Percentiles rank a stretch among this genome's conserved stretches.
phyloP scores from a whole-genome alignment of 1,140 invertebrate species.

The Mycetomoellerius zeteki region DNA sequence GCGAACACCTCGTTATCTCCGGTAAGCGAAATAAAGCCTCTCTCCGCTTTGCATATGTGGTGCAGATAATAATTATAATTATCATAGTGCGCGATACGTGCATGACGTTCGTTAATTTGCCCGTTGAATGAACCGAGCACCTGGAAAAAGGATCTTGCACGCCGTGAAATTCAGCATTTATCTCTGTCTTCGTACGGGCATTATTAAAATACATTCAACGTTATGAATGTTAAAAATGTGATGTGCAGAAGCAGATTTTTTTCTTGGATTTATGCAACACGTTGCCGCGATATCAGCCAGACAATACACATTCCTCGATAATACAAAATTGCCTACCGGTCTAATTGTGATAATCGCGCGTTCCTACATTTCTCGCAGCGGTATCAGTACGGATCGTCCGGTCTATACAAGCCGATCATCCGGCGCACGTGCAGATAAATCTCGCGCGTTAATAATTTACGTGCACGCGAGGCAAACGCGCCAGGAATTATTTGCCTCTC shows the following conservation, averaged over 20 bases:
- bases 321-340: slow-evolving; percentile 19
- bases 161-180: slow-evolving; percentile 21
- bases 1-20: slow-evolving; percentile 65
- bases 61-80: slow-evolving; percentile 46
- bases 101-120: slow-evolving; percentile 31
- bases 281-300: not conserved
- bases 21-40: slow-evolving; percentile 58
- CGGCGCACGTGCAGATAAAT: slow-evolving; percentile 16
- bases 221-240: slow-evolving; percentile 18
- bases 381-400: slow-evolving; percentile 11
- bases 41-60: not conserved
- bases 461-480: slow-evolving; percentile 9
- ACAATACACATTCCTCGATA: not conserved
- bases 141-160: not conserved
- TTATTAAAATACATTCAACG: not conserved
- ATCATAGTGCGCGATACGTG: not conserved
- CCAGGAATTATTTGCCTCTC: slow-evolving; percentile 23
- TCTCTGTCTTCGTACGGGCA: not conserved
- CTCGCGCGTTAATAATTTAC: slow-evolving; percentile 31
- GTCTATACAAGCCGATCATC: slow-evolving; percentile 10
- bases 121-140: slow-evolving; percentile 11
- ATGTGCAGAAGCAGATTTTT: not conserved
- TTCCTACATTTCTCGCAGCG: slow-evolving; percentile 22
- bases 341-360: slow-evolving; percentile 44
- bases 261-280: not conserved